Evolutionary conservation across 2,888 invertebrate species (phyloP), one percentile per base, ranked within the genome.

Genomic region (Ametastegia equiseti): DNA sequence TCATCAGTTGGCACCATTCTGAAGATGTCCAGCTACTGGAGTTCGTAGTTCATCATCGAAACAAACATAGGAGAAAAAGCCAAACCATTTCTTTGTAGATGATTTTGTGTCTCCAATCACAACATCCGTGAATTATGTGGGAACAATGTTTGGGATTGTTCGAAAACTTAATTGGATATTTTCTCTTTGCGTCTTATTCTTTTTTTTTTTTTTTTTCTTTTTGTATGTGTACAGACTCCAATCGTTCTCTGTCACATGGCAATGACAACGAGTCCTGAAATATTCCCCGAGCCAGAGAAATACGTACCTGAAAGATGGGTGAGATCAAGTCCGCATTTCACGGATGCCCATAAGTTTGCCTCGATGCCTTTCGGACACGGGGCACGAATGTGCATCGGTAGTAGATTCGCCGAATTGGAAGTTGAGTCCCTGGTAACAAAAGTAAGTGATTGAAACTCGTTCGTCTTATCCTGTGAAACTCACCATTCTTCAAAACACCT

Each of bases 371-470:
- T n/a, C n/a, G 81, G 82, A 13, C 63, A 73, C 57, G 82, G 82
- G 2, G 39, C 81, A 11, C 39, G 81, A n/a, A 19, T 60, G 4
- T 83, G 83, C 30, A 73, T 81, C 30, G 83, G 82, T 15, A 78
- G 67, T 33, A 19, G 81, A 78, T 80, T 83, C 19, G 81, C 82
- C 5, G 82, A 83, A 4, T 33, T 82, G 73, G 80, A 82, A 80
- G 15, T 83, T 9, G 80, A 82, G 60, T 47, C 67, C 33, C 33
- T 82, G 23, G 13, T 82, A 2, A 50, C 78, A 23, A 77, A 78
- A 9, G 81, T 60, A 15, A 69, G n/a, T n/a, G 19, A 23, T 30
- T 0, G 30, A 60, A 30, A 60, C 13, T 30, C 60, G 3, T 45
- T 69, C 23, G 27, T 27, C 13, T 60, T 67, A 67, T 15, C 65